Evolutionary conservation across 1,140 invertebrate species (phyloP), one percentile per base, ranked within the genome.

Genomic region (Trichogramma pretiosum): DNA sequence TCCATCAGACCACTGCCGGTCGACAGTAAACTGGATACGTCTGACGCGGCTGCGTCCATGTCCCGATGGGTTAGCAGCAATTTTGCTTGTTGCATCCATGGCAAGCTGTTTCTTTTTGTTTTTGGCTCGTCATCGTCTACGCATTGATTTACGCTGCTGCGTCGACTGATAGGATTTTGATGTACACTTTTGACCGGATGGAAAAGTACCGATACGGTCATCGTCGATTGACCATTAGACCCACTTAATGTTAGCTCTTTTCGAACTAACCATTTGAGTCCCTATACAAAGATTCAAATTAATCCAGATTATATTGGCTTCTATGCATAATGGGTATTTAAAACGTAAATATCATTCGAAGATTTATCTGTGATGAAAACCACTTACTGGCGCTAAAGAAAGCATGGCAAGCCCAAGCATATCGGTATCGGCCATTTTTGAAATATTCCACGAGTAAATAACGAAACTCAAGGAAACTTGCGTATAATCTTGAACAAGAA

Each of bases 171-270:
- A 5, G 57, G 32, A 19, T 53, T 48, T 51, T 60, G 55, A 28
- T 61, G 58, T 26, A 74, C 53, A 18, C 60, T 63, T 46, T 53
- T 56, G 1, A 77, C 71, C 5, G 75, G 72, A 51, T 74, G 62
- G 54, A 77, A 77, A 14, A 76, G 56, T 3, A 75, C 59, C 9
- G 75, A 75, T 1, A 77, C 64, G n/a, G 63, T 75, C 49, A 78
- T 68, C 4, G 65, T 61, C 0, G 74, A 75, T n/a, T 52, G 26
- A 21, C 54, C 48, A 9, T 60, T 63, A 7, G 63, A 63, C 7
- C 64, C 64, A 35, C 52, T 66, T 11, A 68, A 54, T 1, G 52
- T 44, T 17, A 68, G 53, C 37, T 64, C 61, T 36, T 63, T 64
- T n/a, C 53, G 61, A 1, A 68, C 52, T 34, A 61, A 49, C 62